These are phyloP conservation scores for Siphamia tubifer DNA, from an alignment of 2,113 vertebrate genomes.

Conservation along the genomic window DNA sequence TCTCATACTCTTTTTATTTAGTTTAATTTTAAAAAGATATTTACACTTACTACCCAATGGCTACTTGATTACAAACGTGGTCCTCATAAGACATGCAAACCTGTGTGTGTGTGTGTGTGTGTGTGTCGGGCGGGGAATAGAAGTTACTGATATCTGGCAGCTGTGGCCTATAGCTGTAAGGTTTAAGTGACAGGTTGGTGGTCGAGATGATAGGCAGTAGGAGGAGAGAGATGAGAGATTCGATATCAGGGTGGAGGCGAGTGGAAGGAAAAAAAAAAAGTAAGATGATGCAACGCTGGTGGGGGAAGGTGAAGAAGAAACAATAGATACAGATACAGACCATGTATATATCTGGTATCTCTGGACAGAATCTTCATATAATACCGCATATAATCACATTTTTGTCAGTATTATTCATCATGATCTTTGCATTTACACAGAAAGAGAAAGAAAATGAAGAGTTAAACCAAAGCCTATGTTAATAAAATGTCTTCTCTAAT, in stretches of 20 bases:
- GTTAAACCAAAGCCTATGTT: background rate
- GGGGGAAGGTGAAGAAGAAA: slow-evolving; percentile 16
- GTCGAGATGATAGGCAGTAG: slow-evolving; percentile 36
- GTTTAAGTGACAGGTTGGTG: slow-evolving; percentile 56
- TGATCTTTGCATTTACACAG: background rate
- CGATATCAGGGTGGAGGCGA: slow-evolving; percentile 4
- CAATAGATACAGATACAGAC: background rate
- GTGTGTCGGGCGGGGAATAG: slow-evolving; percentile 9
- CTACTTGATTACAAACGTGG: too few species aligned
- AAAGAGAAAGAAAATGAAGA: background rate
- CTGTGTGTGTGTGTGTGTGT: slow-evolving; percentile 4
- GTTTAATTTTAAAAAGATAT: too few species aligned
- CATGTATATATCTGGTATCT: background rate
- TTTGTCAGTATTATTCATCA: too few species aligned
- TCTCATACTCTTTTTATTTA: too few species aligned
- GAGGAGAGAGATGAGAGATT: slow-evolving; percentile 37
- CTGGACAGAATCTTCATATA: background rate
- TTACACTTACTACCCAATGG: too few species aligned
- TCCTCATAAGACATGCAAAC: too few species aligned
- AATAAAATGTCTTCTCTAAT: background rate
- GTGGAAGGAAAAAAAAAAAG: slow-evolving; percentile 9
- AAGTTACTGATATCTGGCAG: slow-evolving; percentile 51
- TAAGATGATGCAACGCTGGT: slow-evolving; percentile 32
- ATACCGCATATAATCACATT: background rate
- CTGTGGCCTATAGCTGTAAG: slow-evolving; percentile 51